Evolutionary conservation across 2,113 vertebrate genomes (phyloP).

Genomic region (Lampris megalopsis): DNA sequence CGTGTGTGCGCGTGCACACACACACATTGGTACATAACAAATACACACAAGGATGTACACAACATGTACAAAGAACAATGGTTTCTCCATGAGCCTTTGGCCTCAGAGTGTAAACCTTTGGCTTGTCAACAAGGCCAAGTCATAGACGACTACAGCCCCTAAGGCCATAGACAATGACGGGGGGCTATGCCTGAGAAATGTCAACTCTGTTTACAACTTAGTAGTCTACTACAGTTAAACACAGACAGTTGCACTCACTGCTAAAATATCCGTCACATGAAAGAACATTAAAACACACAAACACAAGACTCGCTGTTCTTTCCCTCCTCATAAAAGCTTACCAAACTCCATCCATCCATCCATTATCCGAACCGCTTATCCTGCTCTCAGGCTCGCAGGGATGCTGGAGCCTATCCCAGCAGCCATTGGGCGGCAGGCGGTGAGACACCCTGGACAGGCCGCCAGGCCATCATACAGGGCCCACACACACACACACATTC

Average conservation of each 20-base stretch:
- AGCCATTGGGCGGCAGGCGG: too few species aligned
- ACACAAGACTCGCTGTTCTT: not conserved
- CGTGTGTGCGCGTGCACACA: conserved; percentile 2
- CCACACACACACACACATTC: too few species aligned
- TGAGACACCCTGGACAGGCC: too few species aligned
- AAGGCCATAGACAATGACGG: not conserved
- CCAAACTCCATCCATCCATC: too few species aligned
- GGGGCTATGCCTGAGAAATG: conserved; percentile 16
- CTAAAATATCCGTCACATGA: too few species aligned
- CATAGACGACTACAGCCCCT: not conserved
- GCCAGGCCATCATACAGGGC: too few species aligned
- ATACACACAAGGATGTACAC: conserved; percentile 25
- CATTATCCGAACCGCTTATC: too few species aligned
- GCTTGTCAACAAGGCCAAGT: too few species aligned
- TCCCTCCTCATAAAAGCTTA: too few species aligned
- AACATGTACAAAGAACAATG: conserved; percentile 29
- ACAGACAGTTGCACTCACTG: not conserved
- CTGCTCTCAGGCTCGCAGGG: too few species aligned
- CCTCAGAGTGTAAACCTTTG: not conserved
- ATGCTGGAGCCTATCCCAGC: too few species aligned
- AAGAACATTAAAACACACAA: not conserved
- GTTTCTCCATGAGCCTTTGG: conserved; percentile 33
- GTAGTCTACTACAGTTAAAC: conserved; percentile 6
- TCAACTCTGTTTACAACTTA: conserved; percentile 11
- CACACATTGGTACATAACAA: not conserved